Evolutionary conservation across 2,113 vertebrate genomes (phyloP).

Genomic region (Lepisosteus oculatus): DNA sequence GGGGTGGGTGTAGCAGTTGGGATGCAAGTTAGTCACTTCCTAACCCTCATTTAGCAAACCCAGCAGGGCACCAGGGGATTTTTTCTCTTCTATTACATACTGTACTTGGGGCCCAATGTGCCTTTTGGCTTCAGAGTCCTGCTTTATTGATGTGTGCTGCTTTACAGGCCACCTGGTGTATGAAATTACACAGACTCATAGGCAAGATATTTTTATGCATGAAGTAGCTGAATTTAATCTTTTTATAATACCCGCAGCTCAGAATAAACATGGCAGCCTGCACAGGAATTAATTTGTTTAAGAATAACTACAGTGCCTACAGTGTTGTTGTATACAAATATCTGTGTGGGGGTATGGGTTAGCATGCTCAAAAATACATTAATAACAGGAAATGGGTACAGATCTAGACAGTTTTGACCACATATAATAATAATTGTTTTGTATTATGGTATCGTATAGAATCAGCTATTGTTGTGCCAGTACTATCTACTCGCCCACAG

Average conservation of each 20-base stretch:
- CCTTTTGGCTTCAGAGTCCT: background rate
- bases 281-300: background rate
- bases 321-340: background rate
- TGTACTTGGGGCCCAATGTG: background rate
- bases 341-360: background rate
- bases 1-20: background rate
- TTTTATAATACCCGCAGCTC: background rate
- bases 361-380: no score
- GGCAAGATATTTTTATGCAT: conserved; percentile 11
- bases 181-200: conserved; percentile 4
- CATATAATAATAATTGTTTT: no score
- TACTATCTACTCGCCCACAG: no score
- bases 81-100: background rate
- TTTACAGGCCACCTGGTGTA: conserved; percentile 14
- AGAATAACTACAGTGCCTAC: background rate
- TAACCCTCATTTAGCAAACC: background rate
- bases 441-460: no score
- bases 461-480: no score
- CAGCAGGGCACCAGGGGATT: conserved; percentile 1
- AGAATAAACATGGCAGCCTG: background rate
- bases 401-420: no score
- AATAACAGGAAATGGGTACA: no score
- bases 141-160: background rate
- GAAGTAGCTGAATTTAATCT: conserved; percentile 1
- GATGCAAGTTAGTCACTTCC: background rate